These are phyloP conservation scores for Grantiella picta DNA, from an alignment of 2,113 vertebrate species.

Conservation along the genomic window DNA sequence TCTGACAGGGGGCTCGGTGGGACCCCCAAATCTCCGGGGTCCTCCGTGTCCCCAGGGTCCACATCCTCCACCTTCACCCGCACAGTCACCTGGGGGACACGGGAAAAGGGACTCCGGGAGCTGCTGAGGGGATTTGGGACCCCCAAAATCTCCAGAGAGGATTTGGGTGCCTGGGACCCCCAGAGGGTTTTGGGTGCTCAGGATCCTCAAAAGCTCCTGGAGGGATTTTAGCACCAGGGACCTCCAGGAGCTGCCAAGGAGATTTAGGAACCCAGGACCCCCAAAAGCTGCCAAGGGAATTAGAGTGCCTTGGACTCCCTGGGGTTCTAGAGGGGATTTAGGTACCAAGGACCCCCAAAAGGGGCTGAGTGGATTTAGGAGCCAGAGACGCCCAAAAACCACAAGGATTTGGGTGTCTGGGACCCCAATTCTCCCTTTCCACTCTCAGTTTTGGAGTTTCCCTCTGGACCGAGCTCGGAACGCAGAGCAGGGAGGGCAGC, in stretches of 20 bases:
- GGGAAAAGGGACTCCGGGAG: neutral
- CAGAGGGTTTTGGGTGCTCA: too few species aligned
- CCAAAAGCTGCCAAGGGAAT: neutral
- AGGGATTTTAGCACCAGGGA: too few species aligned
- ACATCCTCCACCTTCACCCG: constrained; percentile 4
- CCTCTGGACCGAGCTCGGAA: neutral
- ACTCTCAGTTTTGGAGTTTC: neutral
- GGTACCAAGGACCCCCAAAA: neutral
- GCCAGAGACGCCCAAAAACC: too few species aligned
- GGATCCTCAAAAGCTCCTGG: neutral
- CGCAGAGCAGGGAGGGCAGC: too few species aligned
- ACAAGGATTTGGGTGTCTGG: too few species aligned
- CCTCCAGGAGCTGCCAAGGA: too few species aligned
- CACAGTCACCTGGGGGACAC: neutral
- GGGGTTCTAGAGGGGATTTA: neutral
- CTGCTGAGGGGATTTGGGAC: neutral
- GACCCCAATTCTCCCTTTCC: neutral
- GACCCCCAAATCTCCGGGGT: fast-evolving
- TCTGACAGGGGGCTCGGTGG: fast-evolving
- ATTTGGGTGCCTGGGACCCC: too few species aligned
- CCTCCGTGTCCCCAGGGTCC: fast-evolving
- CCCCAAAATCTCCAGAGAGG: fast-evolving
- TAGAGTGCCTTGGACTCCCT: neutral
- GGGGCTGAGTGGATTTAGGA: neutral
- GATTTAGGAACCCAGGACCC: neutral